A percentile compares a stretch with the other conserved stretches of the same genome.
Evolutionary conservation across 2,797 vertebrate species (phyloP).

Genomic region (Molossus alvarezi): DNA sequence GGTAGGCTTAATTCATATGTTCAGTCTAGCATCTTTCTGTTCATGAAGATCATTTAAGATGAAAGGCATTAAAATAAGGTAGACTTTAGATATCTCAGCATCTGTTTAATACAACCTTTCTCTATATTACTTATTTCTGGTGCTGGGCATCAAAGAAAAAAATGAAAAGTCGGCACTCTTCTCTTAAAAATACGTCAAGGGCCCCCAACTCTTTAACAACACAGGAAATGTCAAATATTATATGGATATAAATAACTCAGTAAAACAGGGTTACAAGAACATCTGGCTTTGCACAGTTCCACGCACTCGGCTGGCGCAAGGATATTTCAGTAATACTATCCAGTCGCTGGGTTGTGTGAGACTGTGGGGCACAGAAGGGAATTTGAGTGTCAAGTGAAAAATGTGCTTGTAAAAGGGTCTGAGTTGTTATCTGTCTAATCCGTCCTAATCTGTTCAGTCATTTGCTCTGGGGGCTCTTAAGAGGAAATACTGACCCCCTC

Average conservation of each 20-base stretch:
- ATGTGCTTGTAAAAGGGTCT: constrained; percentile 78
- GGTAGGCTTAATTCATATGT: not conserved
- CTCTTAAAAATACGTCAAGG: constrained; percentile 79
- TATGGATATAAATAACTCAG: constrained; percentile 87
- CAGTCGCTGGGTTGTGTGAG: constrained; percentile 80
- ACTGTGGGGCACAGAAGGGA: constrained; percentile 64
- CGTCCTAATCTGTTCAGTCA: constrained; percentile 80
- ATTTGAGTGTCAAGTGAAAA: constrained; percentile 87
- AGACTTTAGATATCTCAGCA: constrained; percentile 70
- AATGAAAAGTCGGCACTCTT: constrained; percentile 61
- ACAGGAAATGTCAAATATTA: constrained; percentile 88
- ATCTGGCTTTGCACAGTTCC: constrained; percentile 86
- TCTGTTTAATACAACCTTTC: constrained; percentile 75
- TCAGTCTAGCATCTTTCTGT: constrained; percentile 53
- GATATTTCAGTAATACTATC: constrained; percentile 79
- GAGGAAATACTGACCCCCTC: constrained; percentile 76
- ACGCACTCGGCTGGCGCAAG: constrained; percentile 67
- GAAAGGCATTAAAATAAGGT: constrained; percentile 62
- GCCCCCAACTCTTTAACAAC: constrained; percentile 84
- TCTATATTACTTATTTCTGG: constrained; percentile 47
- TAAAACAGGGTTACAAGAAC: constrained; percentile 83
- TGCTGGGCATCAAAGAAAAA: constrained; percentile 81
- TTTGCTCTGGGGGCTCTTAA: constrained; percentile 84
- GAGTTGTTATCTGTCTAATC: constrained; percentile 85
- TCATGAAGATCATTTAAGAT: constrained; percentile 70